phyloP scores from a whole-genome alignment of 2,797 vertebrate species.

The Gymnoscopelus microlampas region DNA sequence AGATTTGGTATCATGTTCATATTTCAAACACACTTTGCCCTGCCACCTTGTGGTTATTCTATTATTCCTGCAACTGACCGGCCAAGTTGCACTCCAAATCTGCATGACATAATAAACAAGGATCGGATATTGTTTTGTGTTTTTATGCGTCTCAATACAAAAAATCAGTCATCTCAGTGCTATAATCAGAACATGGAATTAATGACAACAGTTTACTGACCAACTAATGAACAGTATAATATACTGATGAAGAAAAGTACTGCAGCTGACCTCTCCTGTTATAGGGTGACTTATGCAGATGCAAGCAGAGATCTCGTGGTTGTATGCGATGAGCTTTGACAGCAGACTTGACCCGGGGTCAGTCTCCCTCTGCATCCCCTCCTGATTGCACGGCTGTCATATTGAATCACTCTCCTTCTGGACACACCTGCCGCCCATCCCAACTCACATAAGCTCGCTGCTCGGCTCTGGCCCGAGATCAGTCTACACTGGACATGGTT shows the following conservation, averaged over 20 bases:
- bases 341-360: conserved; percentile 73
- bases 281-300: conserved; percentile 44
- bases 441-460: conserved; percentile 18
- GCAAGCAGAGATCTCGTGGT: conserved; percentile 54
- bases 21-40: conserved; percentile 29
- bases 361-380: conserved; percentile 58
- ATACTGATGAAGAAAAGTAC: conserved; percentile 53
- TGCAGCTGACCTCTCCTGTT: conserved; percentile 37
- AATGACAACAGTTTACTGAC: conserved; percentile 56
- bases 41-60: conserved; percentile 59
- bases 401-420: conserved; percentile 73
- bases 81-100: conserved; percentile 16
- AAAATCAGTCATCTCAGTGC: conserved; percentile 26
- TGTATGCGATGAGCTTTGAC: conserved; percentile 74
- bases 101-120: not conserved
- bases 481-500: conserved; percentile 75
- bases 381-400: conserved; percentile 82
- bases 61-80: conserved; percentile 16
- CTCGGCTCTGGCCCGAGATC: conserved; percentile 55
- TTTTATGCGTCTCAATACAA: conserved; percentile 13
- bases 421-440: conserved; percentile 78
- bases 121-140: conserved; percentile 19
- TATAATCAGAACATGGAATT: conserved; percentile 56
- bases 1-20: conserved; percentile 5
- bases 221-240: conserved; percentile 50